These are phyloP conservation scores for Orchesella flavescens DNA, from an alignment of 2,888 invertebrate genomes.

Conservation along the genomic window DNA sequence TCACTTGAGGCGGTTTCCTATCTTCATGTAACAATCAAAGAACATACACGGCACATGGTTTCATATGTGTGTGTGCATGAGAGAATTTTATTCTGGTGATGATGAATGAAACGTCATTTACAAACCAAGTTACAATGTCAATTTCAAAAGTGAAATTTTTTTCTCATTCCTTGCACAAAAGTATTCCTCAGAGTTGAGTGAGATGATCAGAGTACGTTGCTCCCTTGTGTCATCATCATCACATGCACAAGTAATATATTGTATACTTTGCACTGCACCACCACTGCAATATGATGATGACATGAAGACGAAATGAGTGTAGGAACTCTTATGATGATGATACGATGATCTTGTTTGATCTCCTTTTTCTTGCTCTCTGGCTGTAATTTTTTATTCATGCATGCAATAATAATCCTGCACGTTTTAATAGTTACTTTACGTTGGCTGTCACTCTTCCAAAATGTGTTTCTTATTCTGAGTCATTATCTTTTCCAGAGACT, in stretches of 20 bases:
- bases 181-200: constrained; percentile 14
- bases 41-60: not conserved
- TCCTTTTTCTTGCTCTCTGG: too few species aligned
- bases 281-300: not conserved
- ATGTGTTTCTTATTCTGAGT: too few species aligned
- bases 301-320: not conserved
- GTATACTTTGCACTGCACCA: constrained; percentile 13
- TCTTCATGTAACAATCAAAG: too few species aligned
- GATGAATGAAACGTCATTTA: constrained; percentile 21
- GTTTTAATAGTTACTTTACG: too few species aligned
- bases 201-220: constrained; percentile 50
- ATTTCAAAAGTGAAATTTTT: constrained; percentile 61
- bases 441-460: too few species aligned
- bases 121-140: constrained; percentile 44
- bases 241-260: constrained; percentile 39
- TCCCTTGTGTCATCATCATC: constrained; percentile 54
- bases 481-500: too few species aligned
- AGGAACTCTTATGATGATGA: not conserved
- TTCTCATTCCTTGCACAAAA: not conserved
- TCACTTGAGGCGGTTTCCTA: not conserved
- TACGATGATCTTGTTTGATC: not conserved
- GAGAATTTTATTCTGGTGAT: not conserved
- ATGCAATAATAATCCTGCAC: too few species aligned
- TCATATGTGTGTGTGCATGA: not conserved
- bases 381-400: too few species aligned